Conservation (phyloP, 2,113 vertebrate genomes). For the Pterophyllum scalare region DNA sequence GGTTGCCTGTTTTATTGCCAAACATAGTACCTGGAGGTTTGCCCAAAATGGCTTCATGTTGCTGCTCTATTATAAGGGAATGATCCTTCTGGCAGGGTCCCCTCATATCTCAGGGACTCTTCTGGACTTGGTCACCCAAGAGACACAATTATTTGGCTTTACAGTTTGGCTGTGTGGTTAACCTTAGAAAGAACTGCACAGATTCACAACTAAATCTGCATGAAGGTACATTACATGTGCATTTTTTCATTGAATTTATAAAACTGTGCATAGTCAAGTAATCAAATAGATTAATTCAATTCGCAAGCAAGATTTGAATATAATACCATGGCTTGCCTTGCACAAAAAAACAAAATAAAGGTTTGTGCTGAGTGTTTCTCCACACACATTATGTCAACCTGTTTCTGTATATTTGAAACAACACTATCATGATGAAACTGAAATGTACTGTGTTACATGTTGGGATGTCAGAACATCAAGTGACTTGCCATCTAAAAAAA, state of each 20-base stretch:
- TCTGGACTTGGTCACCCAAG: not conserved
- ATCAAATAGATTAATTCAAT: not conserved
- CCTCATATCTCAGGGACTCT: not conserved
- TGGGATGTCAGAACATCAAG: not conserved
- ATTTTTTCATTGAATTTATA: not conserved
- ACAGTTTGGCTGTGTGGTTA: not conserved
- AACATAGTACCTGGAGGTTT: not conserved
- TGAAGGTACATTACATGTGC: not conserved
- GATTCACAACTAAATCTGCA: not conserved
- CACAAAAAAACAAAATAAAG: accelerated
- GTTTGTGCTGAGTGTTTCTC: accelerated
- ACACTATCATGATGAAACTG: accelerated
- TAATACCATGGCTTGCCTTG: not conserved
- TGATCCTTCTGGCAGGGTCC: not conserved
- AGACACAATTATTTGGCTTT: not conserved
- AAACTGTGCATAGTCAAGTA: not conserved
- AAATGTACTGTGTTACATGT: not conserved
- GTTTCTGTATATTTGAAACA: not conserved
- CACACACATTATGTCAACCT: not conserved
- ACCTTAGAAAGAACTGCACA: not conserved
- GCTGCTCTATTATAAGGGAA: not conserved
- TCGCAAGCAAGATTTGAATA: accelerated
- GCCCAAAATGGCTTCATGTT: not conserved
- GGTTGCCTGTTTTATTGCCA: not conserved
- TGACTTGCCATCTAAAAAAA: not conserved